phyloP scores from a whole-genome alignment of 2,888 invertebrate genomes.

The Therioaphis trifolii region DNA sequence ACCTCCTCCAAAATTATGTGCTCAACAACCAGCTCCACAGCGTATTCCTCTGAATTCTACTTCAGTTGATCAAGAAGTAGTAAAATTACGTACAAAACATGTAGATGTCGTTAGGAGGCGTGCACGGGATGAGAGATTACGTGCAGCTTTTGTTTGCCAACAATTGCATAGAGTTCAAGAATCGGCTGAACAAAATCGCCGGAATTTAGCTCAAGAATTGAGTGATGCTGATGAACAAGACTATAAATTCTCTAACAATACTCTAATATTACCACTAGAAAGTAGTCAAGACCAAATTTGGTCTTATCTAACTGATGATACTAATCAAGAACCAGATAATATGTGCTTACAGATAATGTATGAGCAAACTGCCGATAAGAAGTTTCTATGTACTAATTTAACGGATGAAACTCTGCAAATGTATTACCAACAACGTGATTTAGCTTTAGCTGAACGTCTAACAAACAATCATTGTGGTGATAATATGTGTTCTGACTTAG shows the following conservation, averaged over 20 bases:
- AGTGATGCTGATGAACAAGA: constrained; percentile 4
- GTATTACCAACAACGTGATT: constrained; percentile 24
- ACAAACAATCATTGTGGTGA: constrained; percentile 25
- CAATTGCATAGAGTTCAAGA: constrained; percentile 37
- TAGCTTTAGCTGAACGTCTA: constrained; percentile 26
- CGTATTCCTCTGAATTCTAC: constrained; percentile 9
- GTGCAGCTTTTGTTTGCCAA: constrained; percentile 23
- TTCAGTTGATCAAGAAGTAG: constrained; percentile 22
- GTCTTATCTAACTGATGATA: constrained; percentile 1
- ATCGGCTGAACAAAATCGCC: constrained; percentile 29
- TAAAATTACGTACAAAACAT: constrained; percentile 54
- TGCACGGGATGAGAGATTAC: constrained; percentile 48
- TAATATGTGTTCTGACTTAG: neutral
- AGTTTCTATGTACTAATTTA: constrained; percentile 28
- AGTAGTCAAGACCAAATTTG: constrained; percentile 23
- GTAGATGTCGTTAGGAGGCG: constrained; percentile 42
- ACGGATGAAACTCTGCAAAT: constrained; percentile 37
- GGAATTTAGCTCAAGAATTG: neutral
- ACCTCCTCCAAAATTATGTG: constrained; percentile 49
- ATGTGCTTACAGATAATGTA: constrained; percentile 60
- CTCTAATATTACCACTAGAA: constrained; percentile 20
- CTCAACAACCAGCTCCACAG: constrained; percentile 33
- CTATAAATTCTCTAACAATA: neutral
- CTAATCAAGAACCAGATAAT: constrained; percentile 33
- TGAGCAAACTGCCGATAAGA: constrained; percentile 51